Percentiles rank a stretch among this genome's conserved stretches.
phyloP scores from a whole-genome alignment of 1,140 invertebrate species.

The Lerema accius region DNA sequence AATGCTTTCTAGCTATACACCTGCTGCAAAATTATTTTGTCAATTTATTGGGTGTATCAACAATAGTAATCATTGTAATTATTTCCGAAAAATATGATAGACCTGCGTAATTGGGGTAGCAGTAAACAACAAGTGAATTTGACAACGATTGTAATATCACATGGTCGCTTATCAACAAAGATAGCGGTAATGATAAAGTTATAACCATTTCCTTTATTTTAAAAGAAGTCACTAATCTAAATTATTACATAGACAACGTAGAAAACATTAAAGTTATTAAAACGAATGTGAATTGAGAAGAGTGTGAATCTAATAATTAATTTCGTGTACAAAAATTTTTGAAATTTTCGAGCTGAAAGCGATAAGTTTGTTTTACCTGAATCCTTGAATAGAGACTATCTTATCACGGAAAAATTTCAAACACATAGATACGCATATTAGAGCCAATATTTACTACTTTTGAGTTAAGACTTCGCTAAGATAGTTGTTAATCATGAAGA shows the following conservation, averaged over 20 bases:
- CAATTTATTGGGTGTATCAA: no score
- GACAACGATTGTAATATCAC: conserved; percentile 19
- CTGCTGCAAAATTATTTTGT: no score
- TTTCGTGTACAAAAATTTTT: conserved; percentile 11
- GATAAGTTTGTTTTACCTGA: neutral
- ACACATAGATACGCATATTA: conserved; percentile 22
- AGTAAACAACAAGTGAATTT: conserved; percentile 8
- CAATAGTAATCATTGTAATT: no score
- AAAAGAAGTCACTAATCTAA: conserved; percentile 16
- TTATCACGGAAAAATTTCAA: conserved; percentile 32
- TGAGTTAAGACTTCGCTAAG: conserved; percentile 26
- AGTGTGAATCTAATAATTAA: no score
- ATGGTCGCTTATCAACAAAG: conserved; percentile 45
- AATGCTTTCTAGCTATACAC: no score
- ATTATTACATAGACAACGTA: conserved; percentile 6
- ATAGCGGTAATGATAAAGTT: conserved; percentile 55
- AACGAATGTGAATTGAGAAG: neutral
- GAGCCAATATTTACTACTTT: conserved; percentile 23
- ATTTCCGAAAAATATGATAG: neutral
- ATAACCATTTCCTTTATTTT: conserved; percentile 48
- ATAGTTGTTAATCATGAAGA: conserved; percentile 49
- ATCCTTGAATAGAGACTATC: conserved; percentile 47
- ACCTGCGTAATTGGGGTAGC: neutral
- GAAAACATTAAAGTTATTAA: no score
- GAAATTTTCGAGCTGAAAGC: conserved; percentile 6